Evolutionary conservation across 2,113 vertebrate genomes (phyloP).

Genomic region (Budorcas taxicolor): DNA sequence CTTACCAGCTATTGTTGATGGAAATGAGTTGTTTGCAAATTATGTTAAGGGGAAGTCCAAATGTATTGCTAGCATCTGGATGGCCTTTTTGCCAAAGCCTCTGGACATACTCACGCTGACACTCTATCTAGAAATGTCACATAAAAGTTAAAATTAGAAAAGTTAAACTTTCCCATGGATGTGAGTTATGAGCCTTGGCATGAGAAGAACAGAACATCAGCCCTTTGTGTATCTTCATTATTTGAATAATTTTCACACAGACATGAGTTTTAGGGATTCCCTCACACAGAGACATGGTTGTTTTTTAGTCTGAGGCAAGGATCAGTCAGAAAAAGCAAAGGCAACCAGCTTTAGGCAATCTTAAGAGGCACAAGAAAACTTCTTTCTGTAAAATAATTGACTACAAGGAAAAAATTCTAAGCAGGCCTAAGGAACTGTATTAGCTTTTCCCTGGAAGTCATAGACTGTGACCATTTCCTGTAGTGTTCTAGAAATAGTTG

Average conservation of each 20-base stretch:
- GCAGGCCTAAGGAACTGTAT: neutral
- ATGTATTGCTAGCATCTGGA: conserved; percentile 61
- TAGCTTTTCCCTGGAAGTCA: neutral
- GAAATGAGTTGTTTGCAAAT: conserved; percentile 80
- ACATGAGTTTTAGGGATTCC: neutral
- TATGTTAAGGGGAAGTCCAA: conserved; percentile 79
- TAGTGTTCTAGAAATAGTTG: neutral
- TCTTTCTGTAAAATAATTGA: neutral
- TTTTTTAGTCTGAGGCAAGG: neutral
- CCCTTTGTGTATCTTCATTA: neutral
- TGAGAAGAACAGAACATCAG: neutral
- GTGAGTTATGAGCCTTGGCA: neutral
- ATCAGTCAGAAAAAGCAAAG: neutral
- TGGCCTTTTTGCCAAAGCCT: conserved; percentile 73
- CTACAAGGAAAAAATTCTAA: neutral
- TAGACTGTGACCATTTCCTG: neutral
- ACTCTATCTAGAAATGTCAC: conserved; percentile 76
- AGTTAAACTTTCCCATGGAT: neutral
- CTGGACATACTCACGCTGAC: conserved; percentile 77
- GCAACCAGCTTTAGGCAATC: neutral
- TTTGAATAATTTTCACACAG: neutral
- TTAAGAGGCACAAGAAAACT: neutral
- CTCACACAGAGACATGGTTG: neutral
- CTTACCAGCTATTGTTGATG: conserved; percentile 77
- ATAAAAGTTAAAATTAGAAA: conserved; percentile 38